Conservation (phyloP, 2,888 invertebrate species). For the Rhopalosiphum nymphaeae region DNA sequence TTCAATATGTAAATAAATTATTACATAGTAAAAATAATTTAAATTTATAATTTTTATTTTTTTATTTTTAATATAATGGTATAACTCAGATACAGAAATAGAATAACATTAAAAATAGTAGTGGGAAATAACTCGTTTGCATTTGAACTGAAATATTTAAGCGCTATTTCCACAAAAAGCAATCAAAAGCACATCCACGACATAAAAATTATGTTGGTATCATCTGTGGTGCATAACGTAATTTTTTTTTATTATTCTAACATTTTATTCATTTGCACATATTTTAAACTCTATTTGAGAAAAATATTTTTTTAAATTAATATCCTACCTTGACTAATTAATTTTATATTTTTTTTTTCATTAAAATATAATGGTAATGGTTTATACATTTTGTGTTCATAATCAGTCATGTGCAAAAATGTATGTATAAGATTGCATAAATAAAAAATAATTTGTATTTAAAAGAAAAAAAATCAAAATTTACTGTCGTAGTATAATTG, state of each 20-base stretch:
- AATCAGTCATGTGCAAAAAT: not conserved
- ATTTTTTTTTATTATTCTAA: not conserved
- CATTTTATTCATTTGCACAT: not conserved
- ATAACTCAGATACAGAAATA: not conserved
- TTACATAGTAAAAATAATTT: not conserved
- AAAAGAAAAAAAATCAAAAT: not conserved
- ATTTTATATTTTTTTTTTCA: not conserved
- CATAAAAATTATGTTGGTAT: not conserved
- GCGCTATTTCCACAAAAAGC: not conserved
- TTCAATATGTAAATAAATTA: not conserved
- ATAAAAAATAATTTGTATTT: not conserved
- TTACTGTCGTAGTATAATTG: not conserved
- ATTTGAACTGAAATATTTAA: constrained; percentile 5
- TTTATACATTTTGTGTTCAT: not conserved
- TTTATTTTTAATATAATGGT: not conserved
- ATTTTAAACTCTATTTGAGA: not conserved
- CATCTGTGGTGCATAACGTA: not conserved
- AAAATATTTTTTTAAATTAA: not conserved
- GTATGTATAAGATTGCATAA: not conserved
- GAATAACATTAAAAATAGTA: not conserved
- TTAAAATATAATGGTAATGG: not conserved
- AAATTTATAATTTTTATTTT: not conserved
- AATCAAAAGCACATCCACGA: not conserved
- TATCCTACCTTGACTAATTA: not conserved
- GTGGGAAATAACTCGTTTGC: not conserved